Evolutionary conservation across 2,888 invertebrate species (phyloP).

Genomic region (Congeria kusceri): DNA sequence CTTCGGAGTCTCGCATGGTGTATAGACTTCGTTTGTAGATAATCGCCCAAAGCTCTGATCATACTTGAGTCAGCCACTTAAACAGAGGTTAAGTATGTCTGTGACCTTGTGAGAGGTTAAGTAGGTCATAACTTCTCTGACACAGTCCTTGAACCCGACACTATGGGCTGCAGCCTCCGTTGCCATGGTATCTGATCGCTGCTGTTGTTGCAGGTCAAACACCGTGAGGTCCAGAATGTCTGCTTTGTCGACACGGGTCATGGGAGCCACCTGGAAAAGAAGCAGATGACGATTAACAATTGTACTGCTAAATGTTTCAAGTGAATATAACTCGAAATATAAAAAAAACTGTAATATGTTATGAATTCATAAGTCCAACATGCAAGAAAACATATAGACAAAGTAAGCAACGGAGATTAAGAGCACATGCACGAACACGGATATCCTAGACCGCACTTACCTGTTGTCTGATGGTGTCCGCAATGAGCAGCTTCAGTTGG

Average conservation of each 20-base stretch:
- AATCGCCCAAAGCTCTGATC: slow-evolving; percentile 18
- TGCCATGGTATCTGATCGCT: slow-evolving; percentile 30
- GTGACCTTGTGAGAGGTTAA: slow-evolving; percentile 5
- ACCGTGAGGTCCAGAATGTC: slow-evolving; percentile 34
- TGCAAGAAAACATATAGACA: no score
- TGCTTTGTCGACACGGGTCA: slow-evolving; percentile 37
- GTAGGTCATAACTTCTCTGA: slow-evolving; percentile 19
- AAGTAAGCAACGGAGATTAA: no score
- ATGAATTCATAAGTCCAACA: no score
- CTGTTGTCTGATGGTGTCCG: slow-evolving; percentile 15
- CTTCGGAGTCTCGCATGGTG: no score
- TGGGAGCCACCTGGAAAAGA: slow-evolving; percentile 35
- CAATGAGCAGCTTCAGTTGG: slow-evolving; percentile 33
- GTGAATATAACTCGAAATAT: no score
- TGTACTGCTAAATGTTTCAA: no score
- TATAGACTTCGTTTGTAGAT: slow-evolving; percentile 14
- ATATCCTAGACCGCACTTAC: no score
- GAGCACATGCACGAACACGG: no score
- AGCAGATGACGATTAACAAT: no score
- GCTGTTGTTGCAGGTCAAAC: slow-evolving; percentile 31
- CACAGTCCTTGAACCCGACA: slow-evolving; percentile 40
- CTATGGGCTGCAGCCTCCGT: slow-evolving; percentile 19
- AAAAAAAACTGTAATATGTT: no score
- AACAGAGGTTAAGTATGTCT: no score
- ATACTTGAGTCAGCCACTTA: no score